Evolutionary conservation across 1,140 invertebrate species (phyloP), one percentile per base, ranked within the genome.

Genomic region (Diabrotica undecimpunctata): DNA sequence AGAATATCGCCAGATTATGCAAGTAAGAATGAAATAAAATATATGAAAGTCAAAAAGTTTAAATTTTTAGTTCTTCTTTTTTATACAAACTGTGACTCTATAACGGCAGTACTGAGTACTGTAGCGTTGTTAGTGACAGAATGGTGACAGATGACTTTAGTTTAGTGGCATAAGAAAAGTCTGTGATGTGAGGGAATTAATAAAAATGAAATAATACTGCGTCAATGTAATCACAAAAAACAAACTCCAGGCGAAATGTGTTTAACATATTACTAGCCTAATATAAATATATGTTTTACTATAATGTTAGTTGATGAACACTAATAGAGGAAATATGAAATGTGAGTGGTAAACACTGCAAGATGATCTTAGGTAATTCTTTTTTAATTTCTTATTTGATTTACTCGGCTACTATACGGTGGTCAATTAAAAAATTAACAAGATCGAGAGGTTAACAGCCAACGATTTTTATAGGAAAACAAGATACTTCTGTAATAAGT

Each of bases 171-270:
- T 25, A 25, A 25, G 25, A 25, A 25, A 25, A 25, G 25, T 25
- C 25, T 25, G 25, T 25, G 25, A 25, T 25, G 25, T 25, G 25
- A 25, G 4, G 25, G 25, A 46, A 46, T 46, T 46, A n/a, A 46
- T 46, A 46, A 46, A 46, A 46, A n/a, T 46, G 8, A 46, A 46
- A 46, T 46, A 46, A 6, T 46, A 10, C 8, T 46, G 41, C 5
- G 41, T 46, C 41, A 46, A 46, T 46, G 41, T 46, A 46, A 46
- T 46, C n/a, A 46, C 8, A 46, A 46, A 46, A 46, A 46, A 46
- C 8, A n/a, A 46, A 46, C 41, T 10, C 8, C 8, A 46, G 8
- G 6, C 2, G 41, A 46, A 46, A 46, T 46, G 41, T 46, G 41
- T n/a, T 46, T 46, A 8, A n/a, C 41, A 46, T 8, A 46, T 46